These are phyloP conservation scores for Xenopus tropicalis DNA, from an alignment of 2,113 vertebrate species.

Conservation along the genomic window UCB_Xtro_10.0 CM004445.2:132332001-132332500, in stretches of 20 bases:
- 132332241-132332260: neutral
- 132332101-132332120: too few relatives aligned
- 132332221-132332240: neutral
- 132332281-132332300: neutral
- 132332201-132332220: neutral
- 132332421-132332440: neutral
- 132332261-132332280: neutral
- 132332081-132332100: too few relatives aligned
- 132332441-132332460: too few relatives aligned
- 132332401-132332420: neutral
- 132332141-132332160: too few relatives aligned
- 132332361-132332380: neutral
- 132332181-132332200: conserved; percentile 3
- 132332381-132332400: neutral
- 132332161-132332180: conserved; percentile 3
- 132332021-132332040: too few relatives aligned
- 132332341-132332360: neutral
- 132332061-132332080: too few relatives aligned
- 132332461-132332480: too few relatives aligned
- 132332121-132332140: too few relatives aligned
- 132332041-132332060: too few relatives aligned
- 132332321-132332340: too few relatives aligned
- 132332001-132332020: too few relatives aligned
- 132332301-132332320: neutral
- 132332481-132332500: too few relatives aligned